These are phyloP conservation scores for Calephelis perditalis DNA, from an alignment of 2,888 invertebrate species.

Conservation along the genomic window DNA sequence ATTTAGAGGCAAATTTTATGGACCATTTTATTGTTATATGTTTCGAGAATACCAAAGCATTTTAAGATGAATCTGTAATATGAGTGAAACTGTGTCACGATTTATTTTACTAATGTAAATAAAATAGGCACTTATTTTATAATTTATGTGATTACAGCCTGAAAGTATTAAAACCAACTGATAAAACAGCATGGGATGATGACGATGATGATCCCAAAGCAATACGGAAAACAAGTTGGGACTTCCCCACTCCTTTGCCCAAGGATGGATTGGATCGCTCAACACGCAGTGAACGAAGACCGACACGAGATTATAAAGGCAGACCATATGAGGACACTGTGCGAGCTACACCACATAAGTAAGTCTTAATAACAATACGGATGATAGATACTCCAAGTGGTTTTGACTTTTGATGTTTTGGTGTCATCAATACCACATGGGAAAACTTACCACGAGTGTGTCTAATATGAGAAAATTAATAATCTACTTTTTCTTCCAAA, in stretches of 20 bases:
- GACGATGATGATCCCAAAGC: slow-evolving; percentile 86
- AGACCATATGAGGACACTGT: slow-evolving; percentile 83
- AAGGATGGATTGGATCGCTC: slow-evolving; percentile 59
- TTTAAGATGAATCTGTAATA: too few species aligned
- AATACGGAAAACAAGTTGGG: slow-evolving; percentile 90
- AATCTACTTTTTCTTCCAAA: too few species aligned
- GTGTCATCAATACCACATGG: too few species aligned
- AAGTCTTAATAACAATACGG: slow-evolving; percentile 30
- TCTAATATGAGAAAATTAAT: too few species aligned
- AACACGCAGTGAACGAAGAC: slow-evolving; percentile 51
- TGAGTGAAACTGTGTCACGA: too few species aligned
- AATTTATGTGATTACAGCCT: slow-evolving; percentile 42
- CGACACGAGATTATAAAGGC: slow-evolving; percentile 57
- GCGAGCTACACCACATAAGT: slow-evolving; percentile 92
- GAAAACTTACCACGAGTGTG: too few species aligned
- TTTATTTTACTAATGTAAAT: too few species aligned
- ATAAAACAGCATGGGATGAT: slow-evolving; percentile 85
- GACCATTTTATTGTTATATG: too few species aligned
- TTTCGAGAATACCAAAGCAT: too few species aligned
- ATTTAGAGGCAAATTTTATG: too few species aligned
- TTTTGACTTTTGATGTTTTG: too few species aligned
- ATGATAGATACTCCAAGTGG: too few species aligned
- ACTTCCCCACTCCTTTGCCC: slow-evolving; percentile 91
- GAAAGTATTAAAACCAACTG: slow-evolving; percentile 74
- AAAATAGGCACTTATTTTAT: background rate